Evolutionary conservation across 2,113 vertebrate species (phyloP), one percentile per base, ranked within the genome.

Genomic region (Nasalis larvatus): DNA sequence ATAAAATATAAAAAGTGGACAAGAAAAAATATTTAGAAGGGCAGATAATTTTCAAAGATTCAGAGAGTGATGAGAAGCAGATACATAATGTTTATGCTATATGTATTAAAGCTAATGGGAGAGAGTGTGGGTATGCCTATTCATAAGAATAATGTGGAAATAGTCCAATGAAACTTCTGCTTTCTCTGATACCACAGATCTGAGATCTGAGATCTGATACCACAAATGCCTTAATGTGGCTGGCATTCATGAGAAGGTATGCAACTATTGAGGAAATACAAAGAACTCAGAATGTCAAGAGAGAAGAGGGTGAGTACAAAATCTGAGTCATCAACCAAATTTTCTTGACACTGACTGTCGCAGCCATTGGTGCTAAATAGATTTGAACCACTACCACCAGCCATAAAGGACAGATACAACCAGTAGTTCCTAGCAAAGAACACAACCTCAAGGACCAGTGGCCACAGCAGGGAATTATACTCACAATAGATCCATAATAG

Each of bases 101-200:
- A 10, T 14, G 12, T 18, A 27, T 35, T 60, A 58, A 82, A 40
- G 89, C 9, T 17, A 23, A 81, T 2, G 14, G 56, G 3, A 52
- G 4, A 7, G 6, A 3, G 2, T 27, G 6, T 23, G 32, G 21
- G 20, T 35, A 3, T 20, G n/a, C 32, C 52, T 94, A 3, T n/a
- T 76, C 17, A 3, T 18, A 32, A 80, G 54, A 45, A 81, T 66
- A 71, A 30, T 23, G 32, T 37, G 11, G 37, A 68, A 47, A 11
- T 20, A 42, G 30, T 45, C 21, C 63, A 32, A 0, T 0, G 8
- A 91, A 18, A 16, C 2, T 16, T 69, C 4, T 23, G 18, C n/a
- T 27, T 96, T 54, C 52, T 54, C 18, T 54, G 52, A 54, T 54
- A 54, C 52, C 52, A 54, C 52, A 20, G 52, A 54, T 58, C 56